Evolutionary conservation across 2,113 vertebrate genomes (phyloP).

Genomic region (Candoia aspera): DNA sequence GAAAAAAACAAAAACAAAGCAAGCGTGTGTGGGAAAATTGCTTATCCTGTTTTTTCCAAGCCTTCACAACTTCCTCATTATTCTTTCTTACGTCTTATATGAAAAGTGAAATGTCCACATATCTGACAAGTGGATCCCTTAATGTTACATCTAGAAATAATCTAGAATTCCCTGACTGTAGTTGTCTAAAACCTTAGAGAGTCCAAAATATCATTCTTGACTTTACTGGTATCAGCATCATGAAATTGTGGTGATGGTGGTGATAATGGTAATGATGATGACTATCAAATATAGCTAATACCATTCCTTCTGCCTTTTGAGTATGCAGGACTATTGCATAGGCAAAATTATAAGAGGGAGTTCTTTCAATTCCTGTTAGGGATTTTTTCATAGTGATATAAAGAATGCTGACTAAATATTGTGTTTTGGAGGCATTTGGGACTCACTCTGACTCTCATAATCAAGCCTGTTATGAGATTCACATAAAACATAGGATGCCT

Average conservation of each 20-base stretch:
- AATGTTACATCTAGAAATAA: background rate
- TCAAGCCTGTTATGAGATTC: background rate
- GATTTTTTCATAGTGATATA: background rate
- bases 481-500: background rate
- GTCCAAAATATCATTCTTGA: background rate
- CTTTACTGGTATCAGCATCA: background rate
- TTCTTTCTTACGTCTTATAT: background rate
- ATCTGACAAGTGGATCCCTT: background rate
- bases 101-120: background rate
- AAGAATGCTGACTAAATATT: background rate
- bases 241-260: background rate
- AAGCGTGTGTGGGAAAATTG: background rate
- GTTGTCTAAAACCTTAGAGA: background rate
- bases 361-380: background rate
- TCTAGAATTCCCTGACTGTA: background rate
- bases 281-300: background rate
- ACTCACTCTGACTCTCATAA: background rate
- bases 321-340: background rate
- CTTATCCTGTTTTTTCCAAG: background rate
- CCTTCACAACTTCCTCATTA: background rate
- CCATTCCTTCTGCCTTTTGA: background rate
- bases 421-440: background rate
- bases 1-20: background rate
- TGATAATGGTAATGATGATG: background rate
- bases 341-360: background rate